Percentiles rank a stretch among this genome's conserved stretches.
Evolutionary conservation across 2,797 vertebrate species (phyloP).

Genomic region (Synaphobranchus kaupii): DNA sequence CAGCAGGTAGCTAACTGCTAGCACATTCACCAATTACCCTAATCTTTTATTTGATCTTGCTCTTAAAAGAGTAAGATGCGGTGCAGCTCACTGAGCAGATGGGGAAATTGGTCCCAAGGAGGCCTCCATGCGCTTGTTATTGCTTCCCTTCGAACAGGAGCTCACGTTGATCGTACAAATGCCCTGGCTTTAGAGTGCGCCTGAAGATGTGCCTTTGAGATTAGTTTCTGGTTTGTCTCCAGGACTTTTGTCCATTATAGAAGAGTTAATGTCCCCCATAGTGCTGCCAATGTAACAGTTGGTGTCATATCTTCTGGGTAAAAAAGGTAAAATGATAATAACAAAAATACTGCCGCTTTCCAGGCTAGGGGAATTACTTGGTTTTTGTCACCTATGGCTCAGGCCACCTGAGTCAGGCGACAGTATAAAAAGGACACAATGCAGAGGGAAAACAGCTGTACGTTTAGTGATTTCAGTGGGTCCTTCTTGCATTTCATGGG

Average conservation of each 20-base stretch:
- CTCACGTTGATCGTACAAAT: constrained; percentile 42
- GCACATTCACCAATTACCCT: constrained; percentile 54
- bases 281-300: constrained; percentile 39
- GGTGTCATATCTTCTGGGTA: constrained; percentile 9
- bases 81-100: constrained; percentile 47
- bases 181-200: constrained; percentile 41
- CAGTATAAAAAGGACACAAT: neutral
- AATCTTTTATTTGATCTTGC: constrained; percentile 43
- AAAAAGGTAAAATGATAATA: neutral
- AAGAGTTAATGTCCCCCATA: constrained; percentile 42
- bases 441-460: neutral
- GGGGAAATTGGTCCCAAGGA: constrained; percentile 62
- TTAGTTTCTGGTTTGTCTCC: constrained; percentile 48
- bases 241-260: constrained; percentile 38
- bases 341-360: neutral
- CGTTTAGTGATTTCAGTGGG: neutral
- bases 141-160: constrained; percentile 23
- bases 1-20: constrained; percentile 44
- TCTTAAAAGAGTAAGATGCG: constrained; percentile 48
- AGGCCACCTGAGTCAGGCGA: too few species aligned
- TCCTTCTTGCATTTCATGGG: neutral
- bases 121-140: constrained; percentile 50
- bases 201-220: constrained; percentile 44
- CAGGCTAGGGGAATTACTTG: neutral
- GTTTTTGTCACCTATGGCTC: neutral